These are phyloP conservation scores for Pantherophis alleghaniensis DNA, from an alignment of 2,797 vertebrate species.

Conservation along the genomic window DNA sequence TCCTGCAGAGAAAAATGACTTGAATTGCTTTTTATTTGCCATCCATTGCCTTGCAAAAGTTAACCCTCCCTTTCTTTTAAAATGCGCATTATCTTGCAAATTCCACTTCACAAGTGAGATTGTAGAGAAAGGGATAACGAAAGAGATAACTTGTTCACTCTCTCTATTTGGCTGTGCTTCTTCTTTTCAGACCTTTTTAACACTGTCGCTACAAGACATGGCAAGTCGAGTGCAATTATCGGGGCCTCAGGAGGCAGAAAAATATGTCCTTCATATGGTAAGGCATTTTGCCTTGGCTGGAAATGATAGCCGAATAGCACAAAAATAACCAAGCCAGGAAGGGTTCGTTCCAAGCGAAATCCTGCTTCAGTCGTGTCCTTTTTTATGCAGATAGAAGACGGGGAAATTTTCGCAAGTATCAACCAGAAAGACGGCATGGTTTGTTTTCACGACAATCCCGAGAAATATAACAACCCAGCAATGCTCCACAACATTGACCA, in stretches of 20 bases:
- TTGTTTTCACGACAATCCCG: constrained; percentile 99
- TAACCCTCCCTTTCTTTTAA: background rate
- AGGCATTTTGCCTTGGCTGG: constrained; percentile 51
- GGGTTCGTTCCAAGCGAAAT: background rate
- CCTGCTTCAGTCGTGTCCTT: background rate
- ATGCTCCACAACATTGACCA: constrained; percentile 99
- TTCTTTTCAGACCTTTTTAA: constrained; percentile 92
- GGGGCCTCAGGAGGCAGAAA: constrained; percentile 95
- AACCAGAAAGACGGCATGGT: constrained; percentile 99
- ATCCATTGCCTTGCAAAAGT: background rate
- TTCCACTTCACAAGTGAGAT: background rate
- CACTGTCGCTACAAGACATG: constrained; percentile 98
- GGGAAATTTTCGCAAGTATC: constrained; percentile 99
- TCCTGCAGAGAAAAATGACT: background rate
- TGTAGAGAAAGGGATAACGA: no score
- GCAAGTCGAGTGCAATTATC: constrained; percentile 97
- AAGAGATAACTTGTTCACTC: background rate
- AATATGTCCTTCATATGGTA: constrained; percentile 99
- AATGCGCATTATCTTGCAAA: background rate
- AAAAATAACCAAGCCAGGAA: background rate
- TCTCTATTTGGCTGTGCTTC: background rate
- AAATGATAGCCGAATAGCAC: background rate
- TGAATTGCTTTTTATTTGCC: background rate
- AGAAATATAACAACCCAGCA: constrained; percentile 99
- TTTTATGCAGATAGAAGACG: constrained; percentile 91